These are phyloP conservation scores for Tribolium madens DNA, from an alignment of 1,140 invertebrate species.

Conservation along the genomic window DNA sequence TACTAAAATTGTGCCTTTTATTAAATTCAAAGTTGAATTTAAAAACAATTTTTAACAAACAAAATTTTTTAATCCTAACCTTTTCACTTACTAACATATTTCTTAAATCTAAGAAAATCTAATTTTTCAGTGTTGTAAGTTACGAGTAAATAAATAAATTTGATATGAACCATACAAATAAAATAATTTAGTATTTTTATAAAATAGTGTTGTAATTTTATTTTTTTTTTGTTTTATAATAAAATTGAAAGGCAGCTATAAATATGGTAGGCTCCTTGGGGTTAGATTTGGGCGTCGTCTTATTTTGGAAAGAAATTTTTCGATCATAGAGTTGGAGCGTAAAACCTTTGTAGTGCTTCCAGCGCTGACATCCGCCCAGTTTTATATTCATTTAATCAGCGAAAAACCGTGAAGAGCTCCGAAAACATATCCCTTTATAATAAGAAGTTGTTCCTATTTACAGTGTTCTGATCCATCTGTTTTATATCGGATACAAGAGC, in stretches of 20 bases:
- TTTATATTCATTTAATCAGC: constrained; percentile 43
- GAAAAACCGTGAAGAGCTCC: constrained; percentile 21
- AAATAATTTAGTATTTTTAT: too few species aligned
- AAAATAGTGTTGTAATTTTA: too few species aligned
- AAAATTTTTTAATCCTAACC: too few species aligned
- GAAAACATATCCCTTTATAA: constrained; percentile 40
- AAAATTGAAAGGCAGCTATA: too few species aligned
- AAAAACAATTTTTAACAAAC: too few species aligned
- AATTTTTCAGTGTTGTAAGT: too few species aligned
- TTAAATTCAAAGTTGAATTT: too few species aligned
- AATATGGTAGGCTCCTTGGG: neutral
- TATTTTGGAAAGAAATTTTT: neutral
- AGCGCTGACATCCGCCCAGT: neutral
- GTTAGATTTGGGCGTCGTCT: neutral
- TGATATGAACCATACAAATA: too few species aligned
- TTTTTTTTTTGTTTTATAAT: neutral
- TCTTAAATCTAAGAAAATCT: too few species aligned
- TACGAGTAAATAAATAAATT: too few species aligned
- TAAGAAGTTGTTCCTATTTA: constrained; percentile 47
- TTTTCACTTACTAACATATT: too few species aligned
- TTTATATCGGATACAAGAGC: constrained; percentile 40
- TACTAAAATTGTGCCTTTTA: too few species aligned
- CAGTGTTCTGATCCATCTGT: constrained; percentile 43
- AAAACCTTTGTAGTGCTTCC: neutral
- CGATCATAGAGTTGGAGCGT: neutral